These are phyloP conservation scores for Gouania willdenowi DNA, from an alignment of 2,797 vertebrate species.

Conservation along the genomic window DNA sequence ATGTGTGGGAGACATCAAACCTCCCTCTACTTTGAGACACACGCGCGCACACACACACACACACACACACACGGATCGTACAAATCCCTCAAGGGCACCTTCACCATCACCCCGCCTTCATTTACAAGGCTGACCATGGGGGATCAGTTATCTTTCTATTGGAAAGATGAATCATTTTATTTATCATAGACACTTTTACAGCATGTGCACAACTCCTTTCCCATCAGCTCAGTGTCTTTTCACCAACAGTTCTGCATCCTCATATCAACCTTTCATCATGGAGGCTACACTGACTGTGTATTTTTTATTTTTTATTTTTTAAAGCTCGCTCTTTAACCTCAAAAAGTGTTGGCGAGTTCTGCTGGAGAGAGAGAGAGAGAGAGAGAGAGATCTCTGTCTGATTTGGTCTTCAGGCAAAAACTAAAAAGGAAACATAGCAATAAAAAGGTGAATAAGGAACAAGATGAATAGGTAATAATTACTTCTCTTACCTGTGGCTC, in stretches of 20 bases:
- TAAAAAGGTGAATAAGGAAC: constrained; percentile 9
- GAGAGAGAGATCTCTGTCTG: constrained; percentile 1
- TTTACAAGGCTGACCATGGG: constrained; percentile 45
- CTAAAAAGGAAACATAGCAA: constrained; percentile 4
- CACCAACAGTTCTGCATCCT: too few relatives aligned
- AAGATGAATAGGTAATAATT: constrained; percentile 28
- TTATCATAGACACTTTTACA: constrained; percentile 22
- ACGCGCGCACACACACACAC: constrained; percentile 10
- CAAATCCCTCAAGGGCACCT: constrained; percentile 67
- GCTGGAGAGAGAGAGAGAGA: too few relatives aligned
- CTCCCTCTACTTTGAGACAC: constrained; percentile 37
- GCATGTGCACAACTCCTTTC: constrained; percentile 4
- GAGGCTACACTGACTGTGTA: background rate
- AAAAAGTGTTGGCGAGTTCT: too few relatives aligned
- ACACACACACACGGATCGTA: constrained; percentile 5
- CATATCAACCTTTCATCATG: too few relatives aligned
- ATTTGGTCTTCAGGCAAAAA: constrained; percentile 8
- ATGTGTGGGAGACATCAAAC: constrained; percentile 68
- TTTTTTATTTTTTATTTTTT: too few relatives aligned
- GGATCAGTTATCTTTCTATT: constrained; percentile 32
- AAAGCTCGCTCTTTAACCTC: constrained; percentile 4
- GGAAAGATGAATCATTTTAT: constrained; percentile 36
- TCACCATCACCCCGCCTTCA: constrained; percentile 37
- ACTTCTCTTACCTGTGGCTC: background rate
- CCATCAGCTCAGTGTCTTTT: constrained; percentile 5